phyloP scores from a whole-genome alignment of 2,888 invertebrate genomes.

The Limenitis camilla region DNA sequence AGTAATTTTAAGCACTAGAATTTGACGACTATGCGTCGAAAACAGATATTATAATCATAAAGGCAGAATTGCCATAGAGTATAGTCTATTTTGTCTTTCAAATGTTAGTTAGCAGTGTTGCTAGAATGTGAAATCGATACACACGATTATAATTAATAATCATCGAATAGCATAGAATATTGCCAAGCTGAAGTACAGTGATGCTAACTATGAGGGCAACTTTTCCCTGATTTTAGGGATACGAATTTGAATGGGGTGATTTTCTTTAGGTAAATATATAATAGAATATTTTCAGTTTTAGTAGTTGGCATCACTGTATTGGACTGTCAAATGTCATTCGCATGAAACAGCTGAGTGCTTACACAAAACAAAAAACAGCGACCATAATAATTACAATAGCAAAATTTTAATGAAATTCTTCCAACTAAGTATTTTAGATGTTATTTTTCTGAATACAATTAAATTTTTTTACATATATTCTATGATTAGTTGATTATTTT shows the following conservation, averaged over 20 bases:
- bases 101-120: neutral
- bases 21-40: slow-evolving; percentile 46
- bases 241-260: too few relatives aligned
- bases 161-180: too few relatives aligned
- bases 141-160: neutral
- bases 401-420: slow-evolving; percentile 64
- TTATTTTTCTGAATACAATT: slow-evolving; percentile 1
- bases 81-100: too few relatives aligned
- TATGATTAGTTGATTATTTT: neutral
- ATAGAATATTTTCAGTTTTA: too few relatives aligned
- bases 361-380: slow-evolving; percentile 41
- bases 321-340: neutral
- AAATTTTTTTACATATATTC: neutral
- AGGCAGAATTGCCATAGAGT: neutral
- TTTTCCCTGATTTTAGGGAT: too few relatives aligned
- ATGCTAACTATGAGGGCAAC: too few relatives aligned
- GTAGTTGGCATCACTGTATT: too few relatives aligned
- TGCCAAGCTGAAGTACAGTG: too few relatives aligned
- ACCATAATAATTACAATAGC: slow-evolving; percentile 44
- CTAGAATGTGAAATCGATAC: neutral
- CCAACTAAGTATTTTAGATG: slow-evolving; percentile 46
- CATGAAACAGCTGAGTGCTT: slow-evolving; percentile 10
- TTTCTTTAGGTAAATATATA: too few relatives aligned
- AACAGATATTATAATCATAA: slow-evolving; percentile 31
- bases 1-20: slow-evolving; percentile 64